A percentile compares a stretch with the other conserved stretches of the same genome.
Conservation (phyloP, 2,888 invertebrate genomes). For the Pharmacophagus antenor region DNA sequence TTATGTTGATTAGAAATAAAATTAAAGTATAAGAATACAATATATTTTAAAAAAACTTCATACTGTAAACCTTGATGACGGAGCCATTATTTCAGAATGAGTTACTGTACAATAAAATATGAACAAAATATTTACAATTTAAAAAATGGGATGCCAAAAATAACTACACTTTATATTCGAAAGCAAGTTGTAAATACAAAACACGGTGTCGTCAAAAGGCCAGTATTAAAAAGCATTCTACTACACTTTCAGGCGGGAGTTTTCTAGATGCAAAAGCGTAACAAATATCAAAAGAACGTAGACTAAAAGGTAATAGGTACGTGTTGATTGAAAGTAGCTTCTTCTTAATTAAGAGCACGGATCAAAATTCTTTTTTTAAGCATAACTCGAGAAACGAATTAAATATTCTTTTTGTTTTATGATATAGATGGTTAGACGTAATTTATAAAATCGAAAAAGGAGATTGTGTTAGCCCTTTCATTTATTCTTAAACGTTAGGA, state of each 20-base stretch:
- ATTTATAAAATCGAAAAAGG: not conserved
- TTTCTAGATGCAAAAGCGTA: slow-evolving; percentile 18
- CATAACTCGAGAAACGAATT: not conserved
- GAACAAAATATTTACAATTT: not conserved
- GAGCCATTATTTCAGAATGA: not conserved
- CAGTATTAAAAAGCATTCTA: slow-evolving; percentile 19
- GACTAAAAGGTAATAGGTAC: slow-evolving; percentile 12
- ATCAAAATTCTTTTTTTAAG: not conserved
- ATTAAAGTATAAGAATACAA: too few species aligned
- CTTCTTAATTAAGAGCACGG: not conserved
- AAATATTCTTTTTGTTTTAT: not conserved
- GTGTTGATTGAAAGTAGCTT: slow-evolving; percentile 23
- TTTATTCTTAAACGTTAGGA: too few species aligned
- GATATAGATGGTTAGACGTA: not conserved
- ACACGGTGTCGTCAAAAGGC: slow-evolving; percentile 19
- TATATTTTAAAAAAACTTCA: too few species aligned
- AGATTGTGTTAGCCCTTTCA: too few species aligned
- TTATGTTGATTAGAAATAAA: too few species aligned
- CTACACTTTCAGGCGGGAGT: slow-evolving; percentile 13
- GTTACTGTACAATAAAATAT: not conserved
- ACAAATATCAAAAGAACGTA: slow-evolving; percentile 1
- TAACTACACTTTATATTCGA: slow-evolving; percentile 15
- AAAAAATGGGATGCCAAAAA: slow-evolving; percentile 10
- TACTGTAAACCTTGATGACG: not conserved
- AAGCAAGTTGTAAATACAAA: slow-evolving; percentile 14